A percentile compares a stretch with the other conserved stretches of the same genome.
Evolutionary conservation across 2,888 invertebrate genomes (phyloP).

Genomic region (Drosophila macrospina): DNA sequence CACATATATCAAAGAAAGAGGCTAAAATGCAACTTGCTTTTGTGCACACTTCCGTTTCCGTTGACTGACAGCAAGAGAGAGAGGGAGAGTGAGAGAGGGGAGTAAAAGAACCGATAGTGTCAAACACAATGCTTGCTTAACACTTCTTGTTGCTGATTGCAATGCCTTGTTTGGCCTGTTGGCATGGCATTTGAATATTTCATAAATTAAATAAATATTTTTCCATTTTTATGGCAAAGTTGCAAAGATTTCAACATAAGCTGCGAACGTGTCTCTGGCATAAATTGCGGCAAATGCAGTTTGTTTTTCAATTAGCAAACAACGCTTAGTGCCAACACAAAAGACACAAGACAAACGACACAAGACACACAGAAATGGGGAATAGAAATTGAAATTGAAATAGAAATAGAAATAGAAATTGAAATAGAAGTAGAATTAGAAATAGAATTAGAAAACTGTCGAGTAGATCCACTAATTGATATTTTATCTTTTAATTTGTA

Average conservation of each 20-base stretch:
- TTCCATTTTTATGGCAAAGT: conserved; percentile 3
- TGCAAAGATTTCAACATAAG: conserved; percentile 27
- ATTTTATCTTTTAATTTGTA: conserved; percentile 76
- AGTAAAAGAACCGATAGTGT: conserved; percentile 51
- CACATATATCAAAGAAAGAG: conserved; percentile 73
- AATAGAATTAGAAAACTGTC: conserved; percentile 12
- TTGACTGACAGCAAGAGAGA: conserved; percentile 25
- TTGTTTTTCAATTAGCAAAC: conserved; percentile 75
- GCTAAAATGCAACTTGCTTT: conserved; percentile 72
- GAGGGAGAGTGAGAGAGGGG: neutral
- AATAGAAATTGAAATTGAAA: no score
- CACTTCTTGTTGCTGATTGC: conserved; percentile 74
- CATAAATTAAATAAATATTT: conserved; percentile 58
- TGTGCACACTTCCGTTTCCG: conserved; percentile 64
- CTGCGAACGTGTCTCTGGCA: conserved; percentile 67
- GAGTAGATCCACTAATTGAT: conserved; percentile 66
- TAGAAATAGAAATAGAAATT: no score
- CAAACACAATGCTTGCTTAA: conserved; percentile 78
- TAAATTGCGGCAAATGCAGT: conserved; percentile 59
- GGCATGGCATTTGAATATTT: conserved; percentile 65
- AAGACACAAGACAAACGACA: no score
- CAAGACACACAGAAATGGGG: no score
- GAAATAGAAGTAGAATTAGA: no score
- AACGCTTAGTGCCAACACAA: conserved; percentile 4
- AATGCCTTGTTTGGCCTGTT: conserved; percentile 67